Evolutionary conservation across 2,113 vertebrate genomes (phyloP).

Genomic region (Ciconia maguari): DNA sequence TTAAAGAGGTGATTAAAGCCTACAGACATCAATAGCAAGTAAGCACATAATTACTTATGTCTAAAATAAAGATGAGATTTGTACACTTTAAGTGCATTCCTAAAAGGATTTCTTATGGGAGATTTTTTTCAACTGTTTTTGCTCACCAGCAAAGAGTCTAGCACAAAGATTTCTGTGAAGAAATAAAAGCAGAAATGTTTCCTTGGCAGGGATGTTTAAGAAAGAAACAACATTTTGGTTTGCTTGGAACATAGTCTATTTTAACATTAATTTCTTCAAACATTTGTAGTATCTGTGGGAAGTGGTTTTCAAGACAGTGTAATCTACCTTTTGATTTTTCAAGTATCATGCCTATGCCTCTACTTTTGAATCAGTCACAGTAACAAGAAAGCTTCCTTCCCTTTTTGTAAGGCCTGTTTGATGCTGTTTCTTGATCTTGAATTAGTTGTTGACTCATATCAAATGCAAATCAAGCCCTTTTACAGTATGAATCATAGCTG

Average conservation of each 20-base stretch:
- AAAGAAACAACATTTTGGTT: not conserved
- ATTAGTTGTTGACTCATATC: conserved; percentile 30
- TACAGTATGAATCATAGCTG: conserved; percentile 16
- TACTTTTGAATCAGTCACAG: not conserved
- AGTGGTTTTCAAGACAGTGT: not conserved
- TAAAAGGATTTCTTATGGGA: conserved; percentile 5
- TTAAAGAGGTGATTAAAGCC: conserved; percentile 3
- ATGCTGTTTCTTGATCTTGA: conserved; percentile 18
- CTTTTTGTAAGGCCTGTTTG: not conserved
- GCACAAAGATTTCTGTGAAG: not conserved
- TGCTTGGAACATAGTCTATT: not conserved
- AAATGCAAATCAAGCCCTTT: conserved; percentile 34
- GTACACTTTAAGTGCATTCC: conserved; percentile 29
- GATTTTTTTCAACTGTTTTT: not conserved
- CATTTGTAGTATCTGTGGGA: not conserved
- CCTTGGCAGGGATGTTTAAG: not conserved
- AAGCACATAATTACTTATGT: conserved; percentile 14
- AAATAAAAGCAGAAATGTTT: not conserved
- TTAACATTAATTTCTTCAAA: not conserved
- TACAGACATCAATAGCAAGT: not conserved
- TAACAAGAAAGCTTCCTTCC: not conserved
- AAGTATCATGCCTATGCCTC: not conserved
- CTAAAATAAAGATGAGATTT: conserved; percentile 26
- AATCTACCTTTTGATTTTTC: not conserved
- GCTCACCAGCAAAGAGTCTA: not conserved